phyloP scores from a whole-genome alignment of 1,140 invertebrate species.

The Musca domestica region DNA sequence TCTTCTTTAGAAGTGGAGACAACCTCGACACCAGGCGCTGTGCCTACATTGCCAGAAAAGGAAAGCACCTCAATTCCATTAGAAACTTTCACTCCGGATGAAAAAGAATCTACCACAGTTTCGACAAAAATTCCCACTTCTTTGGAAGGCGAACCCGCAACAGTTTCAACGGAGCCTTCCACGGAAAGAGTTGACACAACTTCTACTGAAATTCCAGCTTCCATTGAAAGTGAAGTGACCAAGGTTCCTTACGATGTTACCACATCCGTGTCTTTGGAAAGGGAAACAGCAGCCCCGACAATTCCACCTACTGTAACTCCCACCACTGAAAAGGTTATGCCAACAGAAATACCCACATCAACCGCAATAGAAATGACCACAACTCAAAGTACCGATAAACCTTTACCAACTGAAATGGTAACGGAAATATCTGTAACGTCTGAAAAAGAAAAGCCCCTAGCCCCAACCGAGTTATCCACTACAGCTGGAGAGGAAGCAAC shows the following conservation, averaged over 20 bases:
- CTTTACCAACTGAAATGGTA: background rate
- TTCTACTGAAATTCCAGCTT: background rate
- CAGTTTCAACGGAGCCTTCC: background rate
- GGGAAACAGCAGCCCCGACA: background rate
- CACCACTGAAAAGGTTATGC: background rate
- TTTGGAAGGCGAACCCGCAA: background rate
- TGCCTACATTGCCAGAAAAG: background rate
- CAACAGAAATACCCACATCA: background rate
- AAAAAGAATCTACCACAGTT: background rate
- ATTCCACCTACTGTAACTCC: background rate
- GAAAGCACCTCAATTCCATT: background rate
- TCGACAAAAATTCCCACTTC: background rate
- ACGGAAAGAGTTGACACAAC: background rate
- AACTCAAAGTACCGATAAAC: background rate
- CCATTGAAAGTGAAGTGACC: background rate
- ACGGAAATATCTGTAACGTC: background rate
- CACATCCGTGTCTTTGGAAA: background rate
- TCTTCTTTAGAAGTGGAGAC: background rate
- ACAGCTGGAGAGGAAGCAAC: background rate
- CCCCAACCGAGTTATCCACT: background rate
- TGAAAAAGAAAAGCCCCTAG: background rate
- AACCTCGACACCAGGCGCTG: background rate
- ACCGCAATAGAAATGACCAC: background rate
- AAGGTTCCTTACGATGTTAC: background rate
- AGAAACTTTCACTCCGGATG: background rate